Conservation (phyloP, 2,888 invertebrate genomes). For the Gari tellinella region DNA sequence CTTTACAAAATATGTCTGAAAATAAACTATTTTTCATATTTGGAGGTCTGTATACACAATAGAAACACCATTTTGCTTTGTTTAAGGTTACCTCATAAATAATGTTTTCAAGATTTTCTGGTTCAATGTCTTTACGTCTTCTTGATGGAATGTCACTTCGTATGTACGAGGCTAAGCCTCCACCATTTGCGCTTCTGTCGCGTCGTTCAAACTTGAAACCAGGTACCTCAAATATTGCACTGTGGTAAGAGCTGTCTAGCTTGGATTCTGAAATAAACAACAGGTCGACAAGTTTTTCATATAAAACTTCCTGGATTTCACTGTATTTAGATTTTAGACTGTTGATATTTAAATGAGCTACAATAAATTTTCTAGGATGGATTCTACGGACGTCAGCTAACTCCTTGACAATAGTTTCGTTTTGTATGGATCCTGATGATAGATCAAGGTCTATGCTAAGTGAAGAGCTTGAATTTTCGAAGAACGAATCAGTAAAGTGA, state of each 20-base stretch:
- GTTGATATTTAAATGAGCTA: slow-evolving; percentile 25
- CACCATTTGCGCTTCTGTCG: slow-evolving; percentile 34
- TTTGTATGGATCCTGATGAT: not conserved
- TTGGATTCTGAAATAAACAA: slow-evolving; percentile 26
- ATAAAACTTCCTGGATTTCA: slow-evolving; percentile 5
- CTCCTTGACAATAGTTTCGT: slow-evolving; percentile 4
- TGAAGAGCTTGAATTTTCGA: not conserved
- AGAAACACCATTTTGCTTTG: slow-evolving; percentile 22
- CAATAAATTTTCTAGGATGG: slow-evolving; percentile 13
- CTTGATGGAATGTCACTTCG: slow-evolving; percentile 20
- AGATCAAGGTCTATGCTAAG: not conserved
- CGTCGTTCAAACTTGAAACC: slow-evolving; percentile 11
- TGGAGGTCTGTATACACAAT: slow-evolving; percentile 28
- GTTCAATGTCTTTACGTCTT: slow-evolving; percentile 24
- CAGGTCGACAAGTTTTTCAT: slow-evolving; percentile 7
- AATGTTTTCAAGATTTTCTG: slow-evolving; percentile 22
- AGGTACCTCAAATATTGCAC: slow-evolving; percentile 18
- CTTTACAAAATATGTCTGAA: slow-evolving; percentile 1
- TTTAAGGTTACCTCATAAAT: slow-evolving; percentile 17
- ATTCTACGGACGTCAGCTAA: slow-evolving; percentile 1
- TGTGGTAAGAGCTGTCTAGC: slow-evolving; percentile 17
- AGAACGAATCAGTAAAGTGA: slow-evolving; percentile 27
- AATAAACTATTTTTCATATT: not conserved
- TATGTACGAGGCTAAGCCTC: slow-evolving; percentile 31
- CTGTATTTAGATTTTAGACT: slow-evolving; percentile 30